Evolutionary conservation across 2,113 vertebrate genomes (phyloP), one percentile per base, ranked within the genome.

Genomic region (Ammodramus savannarum): DNA sequence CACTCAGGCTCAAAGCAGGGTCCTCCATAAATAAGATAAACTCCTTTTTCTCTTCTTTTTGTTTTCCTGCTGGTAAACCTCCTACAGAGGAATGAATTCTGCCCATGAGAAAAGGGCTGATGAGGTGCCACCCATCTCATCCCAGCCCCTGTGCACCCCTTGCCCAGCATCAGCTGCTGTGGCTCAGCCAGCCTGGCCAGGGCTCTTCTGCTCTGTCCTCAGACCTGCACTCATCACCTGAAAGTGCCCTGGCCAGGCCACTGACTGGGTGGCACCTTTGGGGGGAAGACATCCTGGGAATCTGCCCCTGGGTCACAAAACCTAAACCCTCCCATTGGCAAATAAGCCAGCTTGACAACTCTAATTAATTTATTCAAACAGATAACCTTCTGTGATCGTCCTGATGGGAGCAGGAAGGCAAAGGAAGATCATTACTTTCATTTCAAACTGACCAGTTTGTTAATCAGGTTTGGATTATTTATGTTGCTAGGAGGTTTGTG

Each of bases 401-500:
- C 77, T 92, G 94, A 79, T 77, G 72, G 79, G 51, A 96, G 90
- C 78, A 93, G 77, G 82, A 91, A 95, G 63, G 87, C 76, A 92
- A 84, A 74, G 69, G 62, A 91, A 85, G 69, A 81, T 69, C 77
- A 92, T 92, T 78, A 59, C 74, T 93, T 95, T 90, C 18, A 85
- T 96, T 95, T 95, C 79, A 80, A 87, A 85, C 59, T 94, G 95
- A 87, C 89, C 85, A 46, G 71, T 87, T 85, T 59, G 55, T 89
- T 97, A 86, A 97, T 94, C 75, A 81, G 63, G 79, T 90, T 95
- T 87, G 51, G 91, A 73, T 90, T 87, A 93, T 96, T 92, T 96
- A 77, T 87, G 61, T 68, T 89, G 76, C 79, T 86, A 68, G 72
- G 90, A 96, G 55, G 66, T 80, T 88, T 67, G 32, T 87, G 71